A percentile compares a stretch with the other conserved stretches of the same genome.
Conservation (phyloP, 1,140 invertebrate species). For the Pseudomyrmex concolor region DNA sequence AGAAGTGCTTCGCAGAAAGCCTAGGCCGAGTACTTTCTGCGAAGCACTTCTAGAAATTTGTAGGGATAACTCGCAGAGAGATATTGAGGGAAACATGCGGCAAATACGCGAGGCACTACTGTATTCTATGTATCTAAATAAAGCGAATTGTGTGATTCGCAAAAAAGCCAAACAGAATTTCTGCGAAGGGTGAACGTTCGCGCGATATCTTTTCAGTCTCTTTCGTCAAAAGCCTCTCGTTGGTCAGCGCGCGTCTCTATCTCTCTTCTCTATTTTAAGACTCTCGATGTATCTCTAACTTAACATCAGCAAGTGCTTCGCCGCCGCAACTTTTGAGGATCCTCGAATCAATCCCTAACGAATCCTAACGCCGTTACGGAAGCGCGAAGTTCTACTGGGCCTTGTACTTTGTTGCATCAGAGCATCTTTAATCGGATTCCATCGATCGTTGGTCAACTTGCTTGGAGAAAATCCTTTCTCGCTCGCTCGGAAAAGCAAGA, state of each 20-base stretch:
- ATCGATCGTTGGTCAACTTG: conserved; percentile 18
- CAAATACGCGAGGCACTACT: too few species aligned
- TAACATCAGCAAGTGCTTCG: conserved; percentile 38
- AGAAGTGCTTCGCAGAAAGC: too few species aligned
- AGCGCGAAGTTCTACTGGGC: background rate
- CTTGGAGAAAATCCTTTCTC: background rate
- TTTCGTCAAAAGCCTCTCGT: conserved; percentile 38
- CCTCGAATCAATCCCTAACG: background rate
- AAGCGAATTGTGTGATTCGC: background rate
- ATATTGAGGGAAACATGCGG: too few species aligned
- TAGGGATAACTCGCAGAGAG: too few species aligned
- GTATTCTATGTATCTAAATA: background rate
- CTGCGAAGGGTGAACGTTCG: conserved; percentile 42
- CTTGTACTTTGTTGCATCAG: background rate
- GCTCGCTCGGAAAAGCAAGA: background rate
- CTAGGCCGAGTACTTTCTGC: too few species aligned
- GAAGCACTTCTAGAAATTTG: too few species aligned
- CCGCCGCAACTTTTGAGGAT: conserved; percentile 29
- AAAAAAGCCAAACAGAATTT: background rate
- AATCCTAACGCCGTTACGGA: background rate
- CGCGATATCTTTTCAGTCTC: conserved; percentile 34
- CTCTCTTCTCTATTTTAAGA: conserved; percentile 63
- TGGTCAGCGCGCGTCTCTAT: conserved; percentile 19
- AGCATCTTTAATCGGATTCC: conserved; percentile 5
- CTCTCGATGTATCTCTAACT: conserved; percentile 54